phyloP scores from a whole-genome alignment of 2,797 vertebrate species.

The Galagoides demidoff region DNA sequence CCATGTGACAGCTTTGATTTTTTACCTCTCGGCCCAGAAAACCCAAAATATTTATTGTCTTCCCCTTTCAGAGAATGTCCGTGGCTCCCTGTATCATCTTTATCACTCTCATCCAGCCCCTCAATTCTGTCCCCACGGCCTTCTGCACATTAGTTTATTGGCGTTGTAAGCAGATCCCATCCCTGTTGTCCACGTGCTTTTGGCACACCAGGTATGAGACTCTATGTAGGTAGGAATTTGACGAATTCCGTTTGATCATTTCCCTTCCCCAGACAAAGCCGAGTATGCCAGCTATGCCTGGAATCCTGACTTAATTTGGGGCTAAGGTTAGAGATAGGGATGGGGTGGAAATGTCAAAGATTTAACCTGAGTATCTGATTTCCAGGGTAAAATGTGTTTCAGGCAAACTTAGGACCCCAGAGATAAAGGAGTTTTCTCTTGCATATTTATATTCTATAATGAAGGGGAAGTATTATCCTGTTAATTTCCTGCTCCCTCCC shows the following conservation, averaged over 20 bases:
- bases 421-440: slow-evolving; percentile 15
- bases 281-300: slow-evolving; percentile 60
- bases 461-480: neutral
- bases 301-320: slow-evolving; percentile 60
- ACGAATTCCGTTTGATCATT: slow-evolving; percentile 45
- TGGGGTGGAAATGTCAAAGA: neutral
- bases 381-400: neutral
- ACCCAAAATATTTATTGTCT: neutral
- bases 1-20: neutral
- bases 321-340: slow-evolving; percentile 45
- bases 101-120: neutral
- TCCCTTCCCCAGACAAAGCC: slow-evolving; percentile 56
- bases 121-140: neutral
- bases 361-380: slow-evolving; percentile 34
- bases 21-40: neutral
- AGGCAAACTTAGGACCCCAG: neutral
- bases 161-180: neutral
- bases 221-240: slow-evolving; percentile 30
- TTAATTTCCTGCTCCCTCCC: neutral
- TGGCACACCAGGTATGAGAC: neutral
- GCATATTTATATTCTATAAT: neutral
- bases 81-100: neutral
- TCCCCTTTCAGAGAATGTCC: neutral
- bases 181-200: neutral
- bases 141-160: neutral